These are phyloP conservation scores for Lepidurus packardi DNA, from an alignment of 1,140 invertebrate genomes.

Conservation along the genomic window DNA sequence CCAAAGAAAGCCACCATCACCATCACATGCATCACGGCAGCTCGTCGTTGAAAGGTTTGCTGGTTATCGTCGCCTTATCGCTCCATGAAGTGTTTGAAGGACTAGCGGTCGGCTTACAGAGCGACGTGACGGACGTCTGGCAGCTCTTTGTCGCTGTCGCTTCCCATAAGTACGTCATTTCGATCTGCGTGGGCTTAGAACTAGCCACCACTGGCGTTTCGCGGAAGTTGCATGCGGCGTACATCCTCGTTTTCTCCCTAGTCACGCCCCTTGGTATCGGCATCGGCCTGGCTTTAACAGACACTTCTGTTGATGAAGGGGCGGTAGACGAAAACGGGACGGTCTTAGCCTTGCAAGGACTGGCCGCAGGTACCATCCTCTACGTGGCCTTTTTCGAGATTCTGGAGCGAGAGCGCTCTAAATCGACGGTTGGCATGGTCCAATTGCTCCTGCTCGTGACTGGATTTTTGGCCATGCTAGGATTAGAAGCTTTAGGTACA, in stretches of 20 bases:
- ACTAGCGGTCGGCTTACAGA: slow-evolving; percentile 76
- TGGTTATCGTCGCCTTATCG: slow-evolving; percentile 79
- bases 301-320: neutral
- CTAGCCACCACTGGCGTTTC: slow-evolving; percentile 55
- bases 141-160: slow-evolving; percentile 74
- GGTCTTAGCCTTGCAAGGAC: slow-evolving; percentile 45
- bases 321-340: neutral
- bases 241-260: slow-evolving; percentile 32
- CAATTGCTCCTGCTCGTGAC: slow-evolving; percentile 63
- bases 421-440: slow-evolving; percentile 58
- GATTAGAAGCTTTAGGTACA: slow-evolving; percentile 65
- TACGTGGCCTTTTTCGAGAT: slow-evolving; percentile 61
- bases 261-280: slow-evolving; percentile 32
- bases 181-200: slow-evolving; percentile 77
- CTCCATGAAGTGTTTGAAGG: slow-evolving; percentile 90
- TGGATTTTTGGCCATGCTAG: slow-evolving; percentile 72
- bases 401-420: slow-evolving; percentile 55
- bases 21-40: slow-evolving; percentile 36
- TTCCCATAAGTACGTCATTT: slow-evolving; percentile 83
- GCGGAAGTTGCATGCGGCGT: slow-evolving; percentile 23
- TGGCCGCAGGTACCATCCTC: slow-evolving; percentile 58
- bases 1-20: slow-evolving; percentile 23
- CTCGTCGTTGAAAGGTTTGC: slow-evolving; percentile 61
- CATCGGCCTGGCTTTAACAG: neutral
- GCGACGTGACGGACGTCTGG: slow-evolving; percentile 61